Conservation (phyloP, 2,113 vertebrate genomes). For the Corapipo altera region DNA sequence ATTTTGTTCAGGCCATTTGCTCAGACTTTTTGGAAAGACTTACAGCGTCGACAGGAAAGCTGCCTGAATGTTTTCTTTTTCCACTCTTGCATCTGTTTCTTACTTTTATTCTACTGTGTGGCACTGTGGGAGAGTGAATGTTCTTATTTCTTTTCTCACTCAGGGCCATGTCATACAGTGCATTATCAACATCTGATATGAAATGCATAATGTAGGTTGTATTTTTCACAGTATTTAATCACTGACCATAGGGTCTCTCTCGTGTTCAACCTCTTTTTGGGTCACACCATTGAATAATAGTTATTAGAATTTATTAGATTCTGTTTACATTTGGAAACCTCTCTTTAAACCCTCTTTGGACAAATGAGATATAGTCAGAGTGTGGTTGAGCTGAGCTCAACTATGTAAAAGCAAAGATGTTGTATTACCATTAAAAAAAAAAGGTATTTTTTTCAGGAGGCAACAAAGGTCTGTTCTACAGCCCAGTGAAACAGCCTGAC, state of each 20-base stretch:
- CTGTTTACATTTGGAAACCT: background rate
- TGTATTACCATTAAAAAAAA: background rate
- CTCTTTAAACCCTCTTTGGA: background rate
- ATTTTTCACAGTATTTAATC: background rate
- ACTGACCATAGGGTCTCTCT: background rate
- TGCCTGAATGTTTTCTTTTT: background rate
- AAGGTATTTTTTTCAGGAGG: background rate
- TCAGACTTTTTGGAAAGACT: background rate
- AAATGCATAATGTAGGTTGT: background rate
- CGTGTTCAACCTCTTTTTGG: background rate
- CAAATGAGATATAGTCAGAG: background rate
- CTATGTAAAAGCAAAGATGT: background rate
- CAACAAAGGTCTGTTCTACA: background rate
- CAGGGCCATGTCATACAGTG: background rate
- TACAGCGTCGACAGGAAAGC: background rate
- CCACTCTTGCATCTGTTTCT: background rate
- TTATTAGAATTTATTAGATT: background rate
- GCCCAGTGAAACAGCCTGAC: background rate
- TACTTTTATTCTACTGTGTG: background rate
- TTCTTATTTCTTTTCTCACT: background rate
- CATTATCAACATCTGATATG: background rate
- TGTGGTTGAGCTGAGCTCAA: background rate
- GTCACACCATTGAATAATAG: background rate
- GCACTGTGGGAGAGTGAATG: background rate
- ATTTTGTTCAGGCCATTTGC: background rate